phyloP scores from a whole-genome alignment of 2,797 vertebrate species.

The Heliangelus exortis region DNA sequence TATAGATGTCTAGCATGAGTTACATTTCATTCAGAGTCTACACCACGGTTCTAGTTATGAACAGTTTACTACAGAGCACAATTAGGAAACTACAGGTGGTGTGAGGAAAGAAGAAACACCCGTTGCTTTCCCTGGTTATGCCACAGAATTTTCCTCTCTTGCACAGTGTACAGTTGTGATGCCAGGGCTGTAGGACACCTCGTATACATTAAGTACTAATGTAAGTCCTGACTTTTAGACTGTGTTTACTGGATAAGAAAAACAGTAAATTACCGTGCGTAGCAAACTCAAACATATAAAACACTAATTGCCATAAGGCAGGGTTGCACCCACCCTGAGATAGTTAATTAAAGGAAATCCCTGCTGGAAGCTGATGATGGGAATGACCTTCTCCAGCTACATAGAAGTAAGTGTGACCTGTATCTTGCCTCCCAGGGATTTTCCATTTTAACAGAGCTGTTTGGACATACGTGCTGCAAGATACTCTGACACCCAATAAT shows the following conservation, averaged over 20 bases:
- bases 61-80: background rate
- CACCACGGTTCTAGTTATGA: background rate
- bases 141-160: background rate
- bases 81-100: background rate
- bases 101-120: background rate
- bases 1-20: background rate
- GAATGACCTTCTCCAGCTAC: background rate
- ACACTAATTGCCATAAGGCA: background rate
- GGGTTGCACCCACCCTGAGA: background rate
- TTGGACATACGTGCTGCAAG: background rate
- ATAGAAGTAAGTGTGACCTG: background rate
- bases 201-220: background rate
- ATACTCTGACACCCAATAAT: background rate
- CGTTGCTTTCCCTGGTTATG: background rate
- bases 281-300: background rate
- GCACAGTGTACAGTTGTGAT: background rate
- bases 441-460: background rate
- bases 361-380: background rate
- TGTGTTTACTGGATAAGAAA: background rate
- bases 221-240: background rate
- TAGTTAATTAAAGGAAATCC: background rate
- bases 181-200: background rate
- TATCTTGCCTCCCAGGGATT: background rate
- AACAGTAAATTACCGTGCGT: background rate
- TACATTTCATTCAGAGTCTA: background rate